phyloP scores from a whole-genome alignment of 2,113 vertebrate genomes.

The Hyperopisus bebe region DNA sequence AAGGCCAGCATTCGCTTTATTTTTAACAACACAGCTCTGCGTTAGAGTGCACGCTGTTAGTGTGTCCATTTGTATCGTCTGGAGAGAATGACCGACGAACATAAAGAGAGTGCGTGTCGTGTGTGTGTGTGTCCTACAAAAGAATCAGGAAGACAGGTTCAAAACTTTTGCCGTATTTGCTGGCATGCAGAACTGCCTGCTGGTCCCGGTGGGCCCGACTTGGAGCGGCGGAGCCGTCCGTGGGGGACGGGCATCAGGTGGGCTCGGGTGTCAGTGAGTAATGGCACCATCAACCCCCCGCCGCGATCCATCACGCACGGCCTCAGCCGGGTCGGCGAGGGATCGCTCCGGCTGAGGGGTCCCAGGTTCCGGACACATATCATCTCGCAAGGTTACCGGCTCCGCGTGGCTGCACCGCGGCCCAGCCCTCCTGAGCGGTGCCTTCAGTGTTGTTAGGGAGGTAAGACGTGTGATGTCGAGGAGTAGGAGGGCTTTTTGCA shows the following conservation, averaged over 20 bases:
- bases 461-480: background rate
- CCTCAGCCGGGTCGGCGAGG: constrained; percentile 63
- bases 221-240: constrained; percentile 59
- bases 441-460: constrained; percentile 29
- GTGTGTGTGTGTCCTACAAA: constrained; percentile 50
- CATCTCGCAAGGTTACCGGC: constrained; percentile 87
- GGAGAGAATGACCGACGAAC: background rate
- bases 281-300: constrained; percentile 91
- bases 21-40: background rate
- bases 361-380: constrained; percentile 79
- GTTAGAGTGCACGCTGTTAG: constrained; percentile 37
- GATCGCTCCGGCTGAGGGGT: constrained; percentile 73
- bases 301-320: constrained; percentile 89
- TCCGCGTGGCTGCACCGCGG: constrained; percentile 62
- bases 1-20: background rate
- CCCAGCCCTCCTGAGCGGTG: constrained; percentile 66
- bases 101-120: constrained; percentile 14
- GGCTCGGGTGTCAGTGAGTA: constrained; percentile 88
- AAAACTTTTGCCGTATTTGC: constrained; percentile 54
- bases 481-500: background rate
- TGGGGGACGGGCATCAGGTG: constrained; percentile 75
- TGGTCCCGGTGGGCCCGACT: constrained; percentile 64
- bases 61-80: background rate
- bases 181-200: constrained; percentile 58
- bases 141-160: constrained; percentile 41